These are phyloP conservation scores for Epizoanthus stellaris DNA, from an alignment of 92 coral and sea anemone genomes.

Conservation along the genomic window DNA sequence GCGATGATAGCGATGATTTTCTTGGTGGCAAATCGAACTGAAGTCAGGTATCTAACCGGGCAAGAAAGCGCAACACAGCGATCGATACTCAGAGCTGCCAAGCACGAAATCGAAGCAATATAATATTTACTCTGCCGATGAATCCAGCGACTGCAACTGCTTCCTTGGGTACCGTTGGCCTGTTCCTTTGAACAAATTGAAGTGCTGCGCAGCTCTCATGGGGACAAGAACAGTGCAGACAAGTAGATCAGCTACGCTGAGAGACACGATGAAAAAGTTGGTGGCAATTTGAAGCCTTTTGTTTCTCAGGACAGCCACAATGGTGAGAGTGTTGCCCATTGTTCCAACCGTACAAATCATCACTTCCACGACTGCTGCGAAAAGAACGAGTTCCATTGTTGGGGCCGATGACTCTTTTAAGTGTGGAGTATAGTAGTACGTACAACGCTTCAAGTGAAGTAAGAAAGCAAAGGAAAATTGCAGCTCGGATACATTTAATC, in stretches of 20 bases:
- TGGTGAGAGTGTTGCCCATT: constrained; percentile 75
- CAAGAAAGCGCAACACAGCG: constrained; percentile 80
- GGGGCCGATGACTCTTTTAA: background rate
- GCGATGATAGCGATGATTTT: constrained; percentile 62
- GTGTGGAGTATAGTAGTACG: too few relatives aligned
- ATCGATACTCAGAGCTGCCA: constrained; percentile 84
- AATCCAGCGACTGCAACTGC: constrained; percentile 84
- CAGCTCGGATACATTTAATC: too few relatives aligned
- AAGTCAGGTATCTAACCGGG: constrained; percentile 81
- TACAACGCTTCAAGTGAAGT: too few relatives aligned
- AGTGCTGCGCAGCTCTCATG: constrained; percentile 90
- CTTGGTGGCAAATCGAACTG: constrained; percentile 73
- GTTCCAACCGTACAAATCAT: constrained; percentile 70
- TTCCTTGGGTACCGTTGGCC: constrained; percentile 54
- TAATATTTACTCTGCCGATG: constrained; percentile 84
- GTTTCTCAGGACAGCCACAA: constrained; percentile 69
- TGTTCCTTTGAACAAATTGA: constrained; percentile 48
- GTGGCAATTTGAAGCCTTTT: constrained; percentile 79
- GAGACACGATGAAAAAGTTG: constrained; percentile 77
- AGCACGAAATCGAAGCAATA: constrained; percentile 87
- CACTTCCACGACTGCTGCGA: constrained; percentile 83
- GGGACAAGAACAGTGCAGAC: constrained; percentile 87
- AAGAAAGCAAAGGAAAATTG: too few relatives aligned
- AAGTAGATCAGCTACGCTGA: constrained; percentile 80
- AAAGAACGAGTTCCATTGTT: constrained; percentile 59